Evolutionary conservation across 2,797 vertebrate genomes (phyloP).

Genomic region (Prionace glauca): DNA sequence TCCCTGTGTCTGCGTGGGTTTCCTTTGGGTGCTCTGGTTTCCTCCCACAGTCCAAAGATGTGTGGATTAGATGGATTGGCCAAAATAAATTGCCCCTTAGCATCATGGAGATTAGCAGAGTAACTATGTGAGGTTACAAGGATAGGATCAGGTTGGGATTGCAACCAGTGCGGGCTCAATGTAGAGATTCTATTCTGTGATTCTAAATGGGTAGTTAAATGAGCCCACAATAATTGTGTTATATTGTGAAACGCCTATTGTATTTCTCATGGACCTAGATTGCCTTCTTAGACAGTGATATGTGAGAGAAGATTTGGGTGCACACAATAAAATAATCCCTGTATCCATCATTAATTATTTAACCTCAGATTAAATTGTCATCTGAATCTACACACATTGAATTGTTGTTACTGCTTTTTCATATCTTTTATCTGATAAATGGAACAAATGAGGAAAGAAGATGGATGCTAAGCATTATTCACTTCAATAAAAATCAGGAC

Average conservation of each 20-base stretch:
- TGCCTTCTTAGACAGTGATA: background rate
- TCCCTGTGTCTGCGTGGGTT: too few species aligned
- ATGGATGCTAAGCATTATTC: too few species aligned
- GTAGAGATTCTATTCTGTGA: conserved; percentile 40
- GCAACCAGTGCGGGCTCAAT: too few species aligned
- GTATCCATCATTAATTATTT: background rate
- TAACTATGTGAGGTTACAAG: too few species aligned
- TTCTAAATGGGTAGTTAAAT: conserved; percentile 61
- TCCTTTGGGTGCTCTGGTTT: too few species aligned
- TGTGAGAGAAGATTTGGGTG: background rate
- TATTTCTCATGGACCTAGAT: background rate
- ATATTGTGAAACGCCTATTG: conserved; percentile 41
- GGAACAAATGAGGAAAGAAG: background rate
- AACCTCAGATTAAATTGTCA: background rate
- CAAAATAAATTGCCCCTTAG: too few species aligned
- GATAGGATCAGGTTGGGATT: too few species aligned
- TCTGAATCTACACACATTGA: background rate
- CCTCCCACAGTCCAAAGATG: too few species aligned
- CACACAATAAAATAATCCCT: background rate
- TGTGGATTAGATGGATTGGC: too few species aligned
- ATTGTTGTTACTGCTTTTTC: background rate
- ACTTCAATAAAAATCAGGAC: background rate
- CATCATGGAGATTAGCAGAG: too few species aligned
- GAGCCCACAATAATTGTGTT: conserved; percentile 61
- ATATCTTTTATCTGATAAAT: background rate